Evolutionary conservation across 1,140 invertebrate genomes (phyloP).

Genomic region (Trichoplusia ni): DNA sequence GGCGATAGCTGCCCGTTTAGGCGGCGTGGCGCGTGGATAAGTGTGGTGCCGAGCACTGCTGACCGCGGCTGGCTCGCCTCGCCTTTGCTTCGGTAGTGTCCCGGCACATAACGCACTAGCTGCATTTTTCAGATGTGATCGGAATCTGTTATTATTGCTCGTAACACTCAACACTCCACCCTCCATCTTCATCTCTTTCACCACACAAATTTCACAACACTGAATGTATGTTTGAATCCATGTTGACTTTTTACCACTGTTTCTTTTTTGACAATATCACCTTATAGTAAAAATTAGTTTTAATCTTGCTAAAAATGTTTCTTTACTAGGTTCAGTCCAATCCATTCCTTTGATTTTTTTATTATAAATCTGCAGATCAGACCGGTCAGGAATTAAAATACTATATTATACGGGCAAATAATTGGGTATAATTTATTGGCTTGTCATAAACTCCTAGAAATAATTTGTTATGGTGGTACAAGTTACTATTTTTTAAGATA

Average conservation of each 20-base stretch:
- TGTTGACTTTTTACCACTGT: conserved; percentile 47
- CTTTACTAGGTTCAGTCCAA: too few relatives aligned
- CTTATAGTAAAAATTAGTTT: conserved; percentile 9
- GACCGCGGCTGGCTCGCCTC: conserved; percentile 49
- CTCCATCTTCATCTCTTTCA: conserved; percentile 68
- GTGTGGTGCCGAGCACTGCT: conserved; percentile 68
- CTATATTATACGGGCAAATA: too few relatives aligned
- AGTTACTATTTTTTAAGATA: too few relatives aligned
- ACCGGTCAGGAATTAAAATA: too few relatives aligned
- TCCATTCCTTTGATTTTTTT: too few relatives aligned
- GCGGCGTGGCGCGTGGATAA: conserved; percentile 71
- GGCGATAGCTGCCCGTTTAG: conserved; percentile 61
- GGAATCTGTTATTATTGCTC: conserved; percentile 68
- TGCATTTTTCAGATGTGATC: conserved; percentile 75
- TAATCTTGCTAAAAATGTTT: too few relatives aligned
- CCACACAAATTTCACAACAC: conserved; percentile 21
- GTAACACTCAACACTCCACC: conserved; percentile 75
- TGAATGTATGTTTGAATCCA: conserved; percentile 65
- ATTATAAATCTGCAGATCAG: too few relatives aligned
- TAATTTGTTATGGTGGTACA: too few relatives aligned
- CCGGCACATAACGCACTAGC: conserved; percentile 73
- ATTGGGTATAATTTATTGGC: too few relatives aligned
- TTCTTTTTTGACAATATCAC: conserved; percentile 36
- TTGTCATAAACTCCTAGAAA: too few relatives aligned
- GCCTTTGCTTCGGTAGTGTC: conserved; percentile 69